Evolutionary conservation across 2,888 invertebrate genomes (phyloP).

Genomic region (Laothoe populi): DNA sequence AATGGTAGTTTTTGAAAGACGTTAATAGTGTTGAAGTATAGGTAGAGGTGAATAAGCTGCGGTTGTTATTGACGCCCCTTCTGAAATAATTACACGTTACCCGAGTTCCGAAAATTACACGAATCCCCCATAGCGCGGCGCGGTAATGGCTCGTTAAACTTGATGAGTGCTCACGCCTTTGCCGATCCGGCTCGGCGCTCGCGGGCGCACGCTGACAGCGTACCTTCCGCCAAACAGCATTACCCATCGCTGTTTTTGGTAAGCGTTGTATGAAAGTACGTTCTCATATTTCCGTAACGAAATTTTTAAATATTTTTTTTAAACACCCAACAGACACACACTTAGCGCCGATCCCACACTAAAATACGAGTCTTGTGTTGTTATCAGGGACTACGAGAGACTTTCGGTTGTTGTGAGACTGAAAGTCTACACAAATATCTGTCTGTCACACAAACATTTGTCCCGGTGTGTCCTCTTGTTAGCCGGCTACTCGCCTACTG

Average conservation of each 20-base stretch:
- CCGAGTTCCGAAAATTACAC: constrained; percentile 77
- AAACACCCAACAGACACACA: no score
- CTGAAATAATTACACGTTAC: constrained; percentile 80
- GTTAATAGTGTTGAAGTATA: constrained; percentile 41
- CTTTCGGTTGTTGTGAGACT: no score
- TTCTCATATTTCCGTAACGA: constrained; percentile 10
- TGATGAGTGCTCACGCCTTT: constrained; percentile 77
- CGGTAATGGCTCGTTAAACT: constrained; percentile 82
- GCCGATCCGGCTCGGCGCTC: constrained; percentile 52
- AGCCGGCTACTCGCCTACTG: no score
- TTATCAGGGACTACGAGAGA: no score
- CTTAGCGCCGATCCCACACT: no score
- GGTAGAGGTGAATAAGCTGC: constrained; percentile 63
- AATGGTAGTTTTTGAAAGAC: constrained; percentile 4
- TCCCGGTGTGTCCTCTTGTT: no score
- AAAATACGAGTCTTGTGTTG: no score
- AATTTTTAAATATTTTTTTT: no score
- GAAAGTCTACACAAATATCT: no score
- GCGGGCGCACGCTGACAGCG: constrained; percentile 52
- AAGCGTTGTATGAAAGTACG: constrained; percentile 11
- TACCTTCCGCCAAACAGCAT: constrained; percentile 41
- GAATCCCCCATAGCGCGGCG: constrained; percentile 60
- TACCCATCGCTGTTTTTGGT: constrained; percentile 10
- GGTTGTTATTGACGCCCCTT: constrained; percentile 76
- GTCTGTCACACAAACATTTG: no score